A percentile compares a stretch with the other conserved stretches of the same genome.
Evolutionary conservation across 2,113 vertebrate genomes (phyloP).

Genomic region (Elachura formosa): DNA sequence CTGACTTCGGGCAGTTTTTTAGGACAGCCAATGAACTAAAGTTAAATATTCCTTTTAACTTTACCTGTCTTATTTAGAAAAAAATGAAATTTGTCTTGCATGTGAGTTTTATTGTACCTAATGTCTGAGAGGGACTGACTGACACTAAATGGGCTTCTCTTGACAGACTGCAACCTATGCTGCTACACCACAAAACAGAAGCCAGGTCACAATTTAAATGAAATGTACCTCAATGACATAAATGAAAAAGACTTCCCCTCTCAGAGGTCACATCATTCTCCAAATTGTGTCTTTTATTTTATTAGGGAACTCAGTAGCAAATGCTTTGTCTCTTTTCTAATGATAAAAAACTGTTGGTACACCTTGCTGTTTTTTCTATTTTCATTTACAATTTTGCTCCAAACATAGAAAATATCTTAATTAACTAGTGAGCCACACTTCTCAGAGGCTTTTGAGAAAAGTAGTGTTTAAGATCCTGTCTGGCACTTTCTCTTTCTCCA

Average conservation of each 20-base stretch:
- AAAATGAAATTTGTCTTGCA: too few relatives aligned
- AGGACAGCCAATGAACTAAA: not conserved
- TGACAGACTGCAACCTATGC: not conserved
- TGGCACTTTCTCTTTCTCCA: not conserved
- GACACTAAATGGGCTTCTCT: not conserved
- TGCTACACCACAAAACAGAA: not conserved
- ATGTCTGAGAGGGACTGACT: not conserved
- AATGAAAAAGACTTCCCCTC: not conserved
- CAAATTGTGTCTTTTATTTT: not conserved
- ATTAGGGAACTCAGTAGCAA: not conserved
- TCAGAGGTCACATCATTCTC: not conserved
- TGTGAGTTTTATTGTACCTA: not conserved
- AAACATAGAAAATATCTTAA: not conserved
- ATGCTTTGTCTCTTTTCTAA: not conserved
- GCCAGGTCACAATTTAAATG: not conserved
- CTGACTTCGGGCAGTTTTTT: not conserved
- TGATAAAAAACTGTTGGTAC: not conserved
- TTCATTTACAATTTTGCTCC: not conserved
- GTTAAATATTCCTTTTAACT: not conserved
- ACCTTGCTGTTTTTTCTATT: not conserved
- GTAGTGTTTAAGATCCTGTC: not conserved
- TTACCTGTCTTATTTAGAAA: not conserved
- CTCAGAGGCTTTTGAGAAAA: not conserved
- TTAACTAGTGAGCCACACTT: not conserved
- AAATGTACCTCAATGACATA: not conserved